These are phyloP conservation scores for Lophochroa leadbeateri DNA, from an alignment of 2,113 vertebrate species.

Conservation along the genomic window DNA sequence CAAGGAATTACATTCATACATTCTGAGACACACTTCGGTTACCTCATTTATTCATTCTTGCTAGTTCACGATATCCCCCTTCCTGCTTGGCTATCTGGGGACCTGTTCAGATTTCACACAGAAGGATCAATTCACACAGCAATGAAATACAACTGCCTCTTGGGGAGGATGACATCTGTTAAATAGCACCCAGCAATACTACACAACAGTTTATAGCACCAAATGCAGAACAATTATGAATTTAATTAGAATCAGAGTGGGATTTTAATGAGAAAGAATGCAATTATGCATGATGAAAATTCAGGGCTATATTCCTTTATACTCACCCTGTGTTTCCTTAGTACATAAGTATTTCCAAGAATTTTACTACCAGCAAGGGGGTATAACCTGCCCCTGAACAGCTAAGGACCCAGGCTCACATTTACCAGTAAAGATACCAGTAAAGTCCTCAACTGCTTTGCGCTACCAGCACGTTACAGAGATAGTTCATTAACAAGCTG, in stretches of 20 bases:
- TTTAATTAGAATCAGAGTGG: constrained; percentile 64
- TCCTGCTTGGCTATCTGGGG: constrained; percentile 10
- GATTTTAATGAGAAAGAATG: constrained; percentile 63
- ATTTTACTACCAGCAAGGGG: neutral
- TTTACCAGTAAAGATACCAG: neutral
- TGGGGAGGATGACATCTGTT: constrained; percentile 41
- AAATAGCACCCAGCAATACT: constrained; percentile 38
- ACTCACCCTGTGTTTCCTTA: neutral
- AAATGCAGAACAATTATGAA: constrained; percentile 62
- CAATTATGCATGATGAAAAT: constrained; percentile 54
- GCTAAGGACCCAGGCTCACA: neutral
- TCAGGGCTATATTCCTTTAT: neutral
- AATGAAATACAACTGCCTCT: constrained; percentile 41
- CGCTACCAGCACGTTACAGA: neutral
- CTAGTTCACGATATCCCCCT: neutral
- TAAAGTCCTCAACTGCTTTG: neutral
- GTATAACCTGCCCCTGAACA: neutral
- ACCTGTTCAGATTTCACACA: constrained; percentile 47
- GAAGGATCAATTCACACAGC: constrained; percentile 55
- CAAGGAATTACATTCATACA: neutral
- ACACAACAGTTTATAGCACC: constrained; percentile 49
- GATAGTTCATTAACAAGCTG: neutral
- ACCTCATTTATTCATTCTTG: constrained; percentile 39
- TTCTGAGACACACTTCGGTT: neutral
- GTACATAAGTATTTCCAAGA: neutral